Evolutionary conservation across 35 echinoderm and acorn worm species (phyloP).

Genomic region (Holothuria glaberrima): DNA sequence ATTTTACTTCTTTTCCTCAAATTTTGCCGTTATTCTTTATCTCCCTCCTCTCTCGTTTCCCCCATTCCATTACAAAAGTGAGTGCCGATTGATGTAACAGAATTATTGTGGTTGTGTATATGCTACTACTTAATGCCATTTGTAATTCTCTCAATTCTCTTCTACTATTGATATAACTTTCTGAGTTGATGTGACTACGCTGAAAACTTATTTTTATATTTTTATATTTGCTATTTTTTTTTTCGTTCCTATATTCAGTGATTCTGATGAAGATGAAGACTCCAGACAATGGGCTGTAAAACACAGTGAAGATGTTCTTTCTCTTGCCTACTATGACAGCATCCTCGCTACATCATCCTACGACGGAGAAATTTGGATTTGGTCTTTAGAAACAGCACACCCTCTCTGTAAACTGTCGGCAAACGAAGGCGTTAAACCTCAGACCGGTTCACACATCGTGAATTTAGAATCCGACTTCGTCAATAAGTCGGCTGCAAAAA

Average conservation of each 20-base stretch:
- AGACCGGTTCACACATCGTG: conserved; percentile 76
- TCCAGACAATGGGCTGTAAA: conserved; percentile 86
- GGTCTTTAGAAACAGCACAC: conserved; percentile 94
- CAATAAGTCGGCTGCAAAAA: conserved; percentile 14
- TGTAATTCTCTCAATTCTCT: too few species aligned
- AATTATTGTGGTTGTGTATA: too few species aligned
- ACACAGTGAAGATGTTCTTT: conserved; percentile 95
- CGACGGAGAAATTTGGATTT: conserved; percentile 93
- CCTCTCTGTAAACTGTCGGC: conserved; percentile 84
- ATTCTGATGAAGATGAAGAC: conserved; percentile 95
- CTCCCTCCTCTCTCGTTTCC: too few species aligned
- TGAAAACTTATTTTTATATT: too few species aligned
- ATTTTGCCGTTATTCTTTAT: too few species aligned
- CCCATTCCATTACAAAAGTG: too few species aligned
- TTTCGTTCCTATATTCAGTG: conserved; percentile 47
- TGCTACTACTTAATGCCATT: too few species aligned
- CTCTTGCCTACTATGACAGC: conserved; percentile 77
- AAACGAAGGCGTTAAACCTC: conserved; percentile 75
- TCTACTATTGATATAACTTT: too few species aligned
- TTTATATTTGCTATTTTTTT: too few species aligned
- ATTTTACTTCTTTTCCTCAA: too few species aligned
- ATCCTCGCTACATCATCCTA: conserved; percentile 90
- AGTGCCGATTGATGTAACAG: too few species aligned
- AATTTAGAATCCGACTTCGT: conserved; percentile 53
- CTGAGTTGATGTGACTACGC: too few species aligned